These are phyloP conservation scores for Aleiodes sp. DNA, from an alignment of 1,140 invertebrate genomes.

Conservation along the genomic window DNA sequence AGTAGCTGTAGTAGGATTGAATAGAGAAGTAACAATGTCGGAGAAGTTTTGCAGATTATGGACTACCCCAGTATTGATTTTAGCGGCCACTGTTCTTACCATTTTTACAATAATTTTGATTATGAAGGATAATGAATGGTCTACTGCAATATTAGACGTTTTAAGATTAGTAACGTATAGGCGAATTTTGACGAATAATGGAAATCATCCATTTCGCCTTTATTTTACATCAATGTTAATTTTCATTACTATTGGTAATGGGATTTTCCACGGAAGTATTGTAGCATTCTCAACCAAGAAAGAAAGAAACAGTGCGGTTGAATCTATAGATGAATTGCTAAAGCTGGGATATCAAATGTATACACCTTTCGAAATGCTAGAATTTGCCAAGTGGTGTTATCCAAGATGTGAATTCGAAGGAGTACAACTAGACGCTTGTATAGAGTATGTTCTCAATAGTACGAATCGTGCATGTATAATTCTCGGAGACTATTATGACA, in stretches of 20 bases:
- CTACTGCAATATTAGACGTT: background rate
- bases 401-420: too few species aligned
- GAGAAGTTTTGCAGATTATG: background rate
- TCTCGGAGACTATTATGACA: too few species aligned
- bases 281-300: background rate
- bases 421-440: too few species aligned
- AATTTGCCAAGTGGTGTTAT: too few species aligned
- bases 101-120: background rate
- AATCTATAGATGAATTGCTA: background rate
- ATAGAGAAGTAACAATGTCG: background rate
- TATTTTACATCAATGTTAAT: background rate
- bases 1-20: background rate
- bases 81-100: background rate
- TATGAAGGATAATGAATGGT: background rate
- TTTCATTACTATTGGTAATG: background rate
- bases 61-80: background rate
- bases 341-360: background rate
- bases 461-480: too few species aligned
- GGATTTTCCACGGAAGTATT: background rate
- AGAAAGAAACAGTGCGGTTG: background rate
- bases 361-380: too few species aligned
- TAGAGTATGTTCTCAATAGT: too few species aligned
- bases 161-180: background rate
- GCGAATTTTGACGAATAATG: background rate
- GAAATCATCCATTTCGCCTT: background rate